Evolutionary conservation across 2,888 invertebrate species (phyloP), one percentile per base, ranked within the genome.

Genomic region (Myathropa florea): DNA sequence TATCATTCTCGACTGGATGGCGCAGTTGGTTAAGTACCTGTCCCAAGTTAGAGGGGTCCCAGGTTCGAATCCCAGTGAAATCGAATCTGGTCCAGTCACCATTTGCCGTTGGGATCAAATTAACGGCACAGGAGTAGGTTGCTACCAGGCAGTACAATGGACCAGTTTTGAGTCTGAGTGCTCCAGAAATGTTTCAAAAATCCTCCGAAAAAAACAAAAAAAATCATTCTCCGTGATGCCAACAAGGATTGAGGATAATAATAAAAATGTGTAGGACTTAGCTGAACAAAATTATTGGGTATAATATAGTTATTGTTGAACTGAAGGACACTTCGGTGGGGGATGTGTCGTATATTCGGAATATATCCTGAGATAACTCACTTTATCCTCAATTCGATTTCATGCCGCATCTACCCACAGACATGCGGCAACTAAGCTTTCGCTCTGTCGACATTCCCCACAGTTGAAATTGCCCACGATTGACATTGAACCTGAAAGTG

Each of bases 381-480:
- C 81, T 85, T 81, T 85, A 57, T 71, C 75, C 80, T 28, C 14
- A 46, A 80, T 80, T 80, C 76, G 65, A 67, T 67, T 84, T 59
- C 26, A 26, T 81, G 70, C 67, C 75, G 71, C 81, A 71, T 77
- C 76, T 63, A 59, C 81, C 81, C 75, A 84, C 80, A 65, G 24
- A 59, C 39, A 55, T 61, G 70, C 70, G 80, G 70, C 59, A 71
- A 60, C 57, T 71, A 21, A 76, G 81, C 76, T 81, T 81, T 67
- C 55, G 12, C 33, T 57, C n/a, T 33, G 21, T 30, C 10, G 0
- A 23, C 65, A 60, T 10, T 84, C 59, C 77, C 61, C 80, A 61
- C 10, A 3, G n/a, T n/a, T n/a, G n/a, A n/a, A n/a, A n/a, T n/a
- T n/a, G n/a, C 77, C 61, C 80, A 61, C 10, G 3, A 12, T n/a